Evolutionary conservation across 2,888 invertebrate species (phyloP), one percentile per base, ranked within the genome.

Genomic region (Syrphus vitripennis): DNA sequence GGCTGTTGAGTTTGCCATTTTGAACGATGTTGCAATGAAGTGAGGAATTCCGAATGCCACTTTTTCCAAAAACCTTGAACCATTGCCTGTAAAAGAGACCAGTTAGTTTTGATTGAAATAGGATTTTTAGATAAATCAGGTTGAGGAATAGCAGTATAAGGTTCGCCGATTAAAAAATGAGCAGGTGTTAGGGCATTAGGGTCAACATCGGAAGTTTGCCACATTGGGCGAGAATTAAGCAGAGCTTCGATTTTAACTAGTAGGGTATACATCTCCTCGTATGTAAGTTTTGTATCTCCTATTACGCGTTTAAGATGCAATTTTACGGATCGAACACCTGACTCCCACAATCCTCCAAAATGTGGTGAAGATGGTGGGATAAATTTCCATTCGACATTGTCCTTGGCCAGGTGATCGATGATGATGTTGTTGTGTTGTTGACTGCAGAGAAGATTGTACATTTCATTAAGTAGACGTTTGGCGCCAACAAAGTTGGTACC

Each of bases 401-500:
- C 61, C 34, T 61, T 59, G n/a, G 34, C 37, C 19, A 59, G 19
- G 34, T 59, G 59, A 59, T 59, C 59, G 19, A 59, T 59, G 31
- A 59, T 21, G 19, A 37, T 37, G 37, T 37, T 14, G 14, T 37
- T 37, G 37, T 37, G 37, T 37, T 29, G 29, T 29, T 37, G 37
- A 37, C 37, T 37, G 37, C 37, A 14, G 37, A 37, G 14, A 14
- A 37, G 42, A 5, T 16, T 42, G n/a, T 61, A 61, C 31, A 61
- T 4, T 45, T 80, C 76, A n/a, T 75, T 45, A 6, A 80, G 21
- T 16, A 40, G 42, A 3, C 87, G 70, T 29, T 75, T 76, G n/a
- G 71, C 77, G 10, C 83, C 81, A 26, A 78, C 40, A 74, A 88
- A 88, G 40, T 88, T 83, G 26, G 67, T 78, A 1, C 81, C 88